Percentiles rank a stretch among this genome's conserved stretches.
phyloP scores from a whole-genome alignment of 2,113 vertebrate species.

The Protomyctophum bolini region DNA sequence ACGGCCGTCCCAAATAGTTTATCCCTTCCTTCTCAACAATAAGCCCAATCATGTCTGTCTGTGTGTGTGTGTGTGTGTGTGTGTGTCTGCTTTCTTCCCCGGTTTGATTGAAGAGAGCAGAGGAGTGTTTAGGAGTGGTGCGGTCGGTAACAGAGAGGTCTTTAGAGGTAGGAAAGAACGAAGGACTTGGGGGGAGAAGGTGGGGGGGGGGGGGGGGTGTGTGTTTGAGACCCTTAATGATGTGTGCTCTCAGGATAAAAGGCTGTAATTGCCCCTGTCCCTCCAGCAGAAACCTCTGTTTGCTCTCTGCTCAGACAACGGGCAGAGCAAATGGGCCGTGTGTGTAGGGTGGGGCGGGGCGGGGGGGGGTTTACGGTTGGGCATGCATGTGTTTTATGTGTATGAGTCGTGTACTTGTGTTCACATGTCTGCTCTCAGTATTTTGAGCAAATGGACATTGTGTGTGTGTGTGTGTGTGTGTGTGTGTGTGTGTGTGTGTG shows the following conservation, averaged over 20 bases:
- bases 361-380: too few species aligned
- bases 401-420: too few species aligned
- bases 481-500: not conserved
- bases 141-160: too few species aligned
- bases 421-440: too few species aligned
- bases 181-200: not conserved
- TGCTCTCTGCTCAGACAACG: slow-evolving; percentile 79
- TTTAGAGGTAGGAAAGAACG: not conserved
- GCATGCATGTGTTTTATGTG: too few species aligned
- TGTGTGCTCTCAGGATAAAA: slow-evolving; percentile 75
- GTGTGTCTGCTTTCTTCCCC: not conserved
- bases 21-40: too few species aligned
- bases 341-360: too few species aligned
- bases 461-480: slow-evolving; percentile 9
- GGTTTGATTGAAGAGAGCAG: too few species aligned
- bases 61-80: not conserved
- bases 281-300: slow-evolving; percentile 65
- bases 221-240: slow-evolving; percentile 54
- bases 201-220: slow-evolving; percentile 1
- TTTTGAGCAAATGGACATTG: not conserved
- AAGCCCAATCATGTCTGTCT: not conserved
- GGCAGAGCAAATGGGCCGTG: slow-evolving; percentile 62
- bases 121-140: too few species aligned
- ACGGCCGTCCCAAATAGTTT: too few species aligned
- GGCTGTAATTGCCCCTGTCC: slow-evolving; percentile 71